These are phyloP conservation scores for Parambassis ranga DNA, from an alignment of 2,797 vertebrate genomes.

Conservation along the genomic window DNA sequence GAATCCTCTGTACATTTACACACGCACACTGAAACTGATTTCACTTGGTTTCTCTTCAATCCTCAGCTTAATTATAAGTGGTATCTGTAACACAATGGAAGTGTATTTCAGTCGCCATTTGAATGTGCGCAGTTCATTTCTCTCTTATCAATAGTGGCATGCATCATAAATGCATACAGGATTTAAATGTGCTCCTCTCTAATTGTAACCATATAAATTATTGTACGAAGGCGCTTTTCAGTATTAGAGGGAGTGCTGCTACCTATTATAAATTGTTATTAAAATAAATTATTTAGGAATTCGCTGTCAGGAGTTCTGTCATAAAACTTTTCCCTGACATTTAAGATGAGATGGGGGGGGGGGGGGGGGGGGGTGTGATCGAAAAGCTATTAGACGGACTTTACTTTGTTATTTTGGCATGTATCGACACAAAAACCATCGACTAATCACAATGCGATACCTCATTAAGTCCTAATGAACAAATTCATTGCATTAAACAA, in stretches of 20 bases:
- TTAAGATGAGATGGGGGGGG: conserved; percentile 54
- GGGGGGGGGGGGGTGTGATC: conserved; percentile 46
- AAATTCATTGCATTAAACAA: conserved; percentile 83
- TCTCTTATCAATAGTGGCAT: conserved; percentile 69
- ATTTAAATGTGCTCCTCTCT: conserved; percentile 65
- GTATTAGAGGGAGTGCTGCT: conserved; percentile 43
- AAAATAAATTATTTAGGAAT: conserved; percentile 25
- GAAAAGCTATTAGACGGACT: conserved; percentile 80
- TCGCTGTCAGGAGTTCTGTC: conserved; percentile 27
- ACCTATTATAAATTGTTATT: conserved; percentile 51
- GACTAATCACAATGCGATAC: conserved; percentile 84
- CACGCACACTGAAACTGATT: conserved; percentile 52
- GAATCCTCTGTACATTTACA: conserved; percentile 21
- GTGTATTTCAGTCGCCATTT: conserved; percentile 70
- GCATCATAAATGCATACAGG: conserved; percentile 74
- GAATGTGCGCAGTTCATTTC: conserved; percentile 69
- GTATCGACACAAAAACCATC: conserved; percentile 81
- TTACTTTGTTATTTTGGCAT: conserved; percentile 82
- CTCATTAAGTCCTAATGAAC: conserved; percentile 84
- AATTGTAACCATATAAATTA: conserved; percentile 70
- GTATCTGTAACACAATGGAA: conserved; percentile 76
- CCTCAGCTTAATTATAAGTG: conserved; percentile 78
- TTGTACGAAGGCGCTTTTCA: conserved; percentile 54
- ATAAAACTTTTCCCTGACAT: conserved; percentile 67
- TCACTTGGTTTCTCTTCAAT: conserved; percentile 71